A percentile compares a stretch with the other conserved stretches of the same genome.
Evolutionary conservation across 2,113 vertebrate genomes (phyloP).

Genomic region (Otolemur garnettii): DNA sequence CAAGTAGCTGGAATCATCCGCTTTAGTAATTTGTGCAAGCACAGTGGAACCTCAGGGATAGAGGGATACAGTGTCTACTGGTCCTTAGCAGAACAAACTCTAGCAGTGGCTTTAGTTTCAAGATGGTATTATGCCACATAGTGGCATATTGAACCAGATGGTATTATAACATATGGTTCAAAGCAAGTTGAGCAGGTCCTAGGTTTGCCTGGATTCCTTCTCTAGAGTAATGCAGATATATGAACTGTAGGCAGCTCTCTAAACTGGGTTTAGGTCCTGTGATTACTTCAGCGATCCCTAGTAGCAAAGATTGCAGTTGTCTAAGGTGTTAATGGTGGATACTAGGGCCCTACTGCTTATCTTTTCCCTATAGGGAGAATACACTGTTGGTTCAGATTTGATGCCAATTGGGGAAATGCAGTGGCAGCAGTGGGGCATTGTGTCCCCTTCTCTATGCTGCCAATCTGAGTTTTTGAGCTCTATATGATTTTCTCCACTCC

Average conservation of each 20-base stretch:
- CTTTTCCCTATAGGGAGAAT: neutral
- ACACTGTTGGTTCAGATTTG: neutral
- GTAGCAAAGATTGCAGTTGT: neutral
- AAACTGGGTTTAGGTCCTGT: neutral
- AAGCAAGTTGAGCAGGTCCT: neutral
- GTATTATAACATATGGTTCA: neutral
- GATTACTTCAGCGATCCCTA: neutral
- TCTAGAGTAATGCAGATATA: neutral
- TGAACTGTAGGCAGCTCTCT: neutral
- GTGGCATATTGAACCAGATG: too few relatives aligned
- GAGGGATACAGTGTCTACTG: neutral
- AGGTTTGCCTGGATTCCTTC: neutral
- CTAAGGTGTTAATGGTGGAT: neutral
- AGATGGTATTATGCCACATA: neutral
- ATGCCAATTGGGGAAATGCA: neutral
- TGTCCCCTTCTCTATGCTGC: neutral
- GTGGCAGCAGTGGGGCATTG: neutral
- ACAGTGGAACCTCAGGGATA: neutral
- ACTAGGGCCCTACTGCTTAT: neutral
- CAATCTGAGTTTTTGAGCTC: neutral
- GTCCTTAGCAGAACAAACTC: neutral
- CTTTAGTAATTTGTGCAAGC: neutral
- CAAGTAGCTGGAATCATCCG: neutral
- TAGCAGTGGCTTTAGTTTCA: neutral
- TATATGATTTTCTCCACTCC: neutral